phyloP scores from a whole-genome alignment of 2,888 invertebrate genomes.

The Hypselothyrea guttata region DNA sequence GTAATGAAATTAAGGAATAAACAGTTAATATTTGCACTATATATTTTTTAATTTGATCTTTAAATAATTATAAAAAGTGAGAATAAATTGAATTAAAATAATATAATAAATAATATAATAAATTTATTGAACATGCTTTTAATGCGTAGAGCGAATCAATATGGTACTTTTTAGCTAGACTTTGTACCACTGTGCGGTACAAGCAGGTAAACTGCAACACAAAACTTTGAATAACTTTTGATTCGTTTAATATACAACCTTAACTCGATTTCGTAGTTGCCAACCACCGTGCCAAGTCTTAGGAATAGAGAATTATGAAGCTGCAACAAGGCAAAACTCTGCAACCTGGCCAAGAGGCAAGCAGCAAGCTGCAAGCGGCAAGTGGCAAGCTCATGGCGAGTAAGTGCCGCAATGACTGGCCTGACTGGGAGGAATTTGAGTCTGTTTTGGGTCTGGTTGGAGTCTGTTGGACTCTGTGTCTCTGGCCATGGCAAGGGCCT shows the following conservation, averaged over 20 bases:
- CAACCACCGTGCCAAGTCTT: constrained; percentile 14
- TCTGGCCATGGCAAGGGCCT: too few species aligned
- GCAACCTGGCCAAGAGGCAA: constrained; percentile 17
- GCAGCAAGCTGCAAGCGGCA: constrained; percentile 47
- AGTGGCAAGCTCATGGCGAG: constrained; percentile 51
- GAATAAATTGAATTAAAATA: too few species aligned
- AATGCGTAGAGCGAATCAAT: too few species aligned
- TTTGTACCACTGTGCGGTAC: constrained; percentile 5
- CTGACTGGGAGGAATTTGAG: constrained; percentile 60
- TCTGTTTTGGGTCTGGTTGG: constrained; percentile 14
- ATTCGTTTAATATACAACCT: not conserved
- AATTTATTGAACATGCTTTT: too few species aligned
- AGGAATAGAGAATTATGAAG: constrained; percentile 1
- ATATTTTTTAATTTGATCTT: too few species aligned
- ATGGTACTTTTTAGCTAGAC: not conserved
- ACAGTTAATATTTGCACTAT: too few species aligned
- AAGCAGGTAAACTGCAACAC: constrained; percentile 9
- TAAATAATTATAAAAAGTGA: too few species aligned
- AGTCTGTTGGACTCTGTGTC: not conserved
- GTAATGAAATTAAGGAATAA: too few species aligned
- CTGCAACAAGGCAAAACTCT: too few species aligned
- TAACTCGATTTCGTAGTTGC: too few species aligned
- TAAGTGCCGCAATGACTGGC: constrained; percentile 68
- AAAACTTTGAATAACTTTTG: constrained; percentile 1
- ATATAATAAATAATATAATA: too few species aligned